Evolutionary conservation across 2,113 vertebrate genomes (phyloP), one percentile per base, ranked within the genome.

Genomic region (Panthera leo): DNA sequence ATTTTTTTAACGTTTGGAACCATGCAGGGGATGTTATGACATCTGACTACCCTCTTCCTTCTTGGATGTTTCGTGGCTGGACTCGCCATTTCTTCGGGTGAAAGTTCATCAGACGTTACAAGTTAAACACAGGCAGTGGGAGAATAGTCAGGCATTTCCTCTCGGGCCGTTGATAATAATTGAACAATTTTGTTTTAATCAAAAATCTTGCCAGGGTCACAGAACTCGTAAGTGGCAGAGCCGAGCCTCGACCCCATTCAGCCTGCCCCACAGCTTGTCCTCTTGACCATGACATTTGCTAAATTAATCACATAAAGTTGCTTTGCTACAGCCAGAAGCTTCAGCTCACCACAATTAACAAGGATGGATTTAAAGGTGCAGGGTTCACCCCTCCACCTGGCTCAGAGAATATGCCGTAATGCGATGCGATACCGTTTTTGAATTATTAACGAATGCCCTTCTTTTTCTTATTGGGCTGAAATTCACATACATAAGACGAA

Each of bases 211-310:
- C 97, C 84, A 78, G 92, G 95, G 97, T 92, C 97, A 79, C 87
- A 34, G 29, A 27, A 13, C 42, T 94, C 53, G 2, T 70, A 55
- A 94, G 94, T 53, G 87, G 67, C 71, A 48, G 76, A 79, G 84
- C 58, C 19, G 0, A 65, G 73, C n/a, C 36, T 3, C 27, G 83
- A 75, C 92, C 92, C 82, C 2, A 34, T 3, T 15, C 3, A 0
- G 73, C 23, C 71, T 11, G 58, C 87, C 83, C 84, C 7, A 51
- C 36, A 18, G 78, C 78, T 21, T 45, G 92, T 92, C 87, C 97
- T 92, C 97, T 83, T 95, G 93, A 96, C 96, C 95, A 0, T 86
- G 87, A 94, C 97, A 92, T 98, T 97, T 92, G 76, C 96, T 85
- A 82, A 85, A 97, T 97, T 92, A 94, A 96, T 95, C 90, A 82